Base-by-base conservation (phyloP, 2,888 invertebrate genomes). In the Helicoverpa assulta region DNA sequence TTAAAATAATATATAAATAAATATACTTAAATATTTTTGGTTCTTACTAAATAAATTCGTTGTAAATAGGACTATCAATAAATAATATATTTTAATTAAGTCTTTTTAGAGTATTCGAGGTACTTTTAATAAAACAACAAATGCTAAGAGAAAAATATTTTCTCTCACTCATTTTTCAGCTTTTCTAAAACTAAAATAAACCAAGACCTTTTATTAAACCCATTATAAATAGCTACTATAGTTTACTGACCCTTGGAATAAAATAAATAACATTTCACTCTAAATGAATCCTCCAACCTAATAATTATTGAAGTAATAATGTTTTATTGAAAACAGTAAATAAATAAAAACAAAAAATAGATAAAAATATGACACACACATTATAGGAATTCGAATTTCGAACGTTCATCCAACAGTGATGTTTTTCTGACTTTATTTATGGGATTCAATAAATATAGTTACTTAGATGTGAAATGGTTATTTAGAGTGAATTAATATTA, bases 61-160 rank as follows among this genome's bases (percentile, higher is more conserved):
- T 59, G 14, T 67, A 16, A 53, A 43, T 78, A 57, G 51, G 37
- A 64, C 70, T 73, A 60, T 71, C 77, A 56, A 63, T 54, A 73
- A 54, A 29, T 58, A 43, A n/a, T 59, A n/a, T 43, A 47, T 64
- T n/a, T 55, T 53, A 29, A 33, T 61, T 37, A n/a, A 58, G 26
- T 71, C 0, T 65, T 69, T 37, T 10, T n/a, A 47, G 90, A 93
- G 89, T 90, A 92, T 91, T 84, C 85, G 87, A 90, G 93, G 93
- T 93, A 93, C 90, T 86, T 71, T 59, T 33, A 60, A 55, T 57
- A 21, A 26, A 80, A 76, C 80, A 74, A 83, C 74, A 80, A 85
- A 88, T 82, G 76, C 84, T 88, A 76, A 77, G 78, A 85, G 80
- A 78, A 62, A 58, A 61, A 14, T 37, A 73, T 59, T 60, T 75